These are phyloP conservation scores for Nothoprocta pentlandii DNA, from an alignment of 2,113 vertebrate genomes.

Conservation along the genomic window DNA sequence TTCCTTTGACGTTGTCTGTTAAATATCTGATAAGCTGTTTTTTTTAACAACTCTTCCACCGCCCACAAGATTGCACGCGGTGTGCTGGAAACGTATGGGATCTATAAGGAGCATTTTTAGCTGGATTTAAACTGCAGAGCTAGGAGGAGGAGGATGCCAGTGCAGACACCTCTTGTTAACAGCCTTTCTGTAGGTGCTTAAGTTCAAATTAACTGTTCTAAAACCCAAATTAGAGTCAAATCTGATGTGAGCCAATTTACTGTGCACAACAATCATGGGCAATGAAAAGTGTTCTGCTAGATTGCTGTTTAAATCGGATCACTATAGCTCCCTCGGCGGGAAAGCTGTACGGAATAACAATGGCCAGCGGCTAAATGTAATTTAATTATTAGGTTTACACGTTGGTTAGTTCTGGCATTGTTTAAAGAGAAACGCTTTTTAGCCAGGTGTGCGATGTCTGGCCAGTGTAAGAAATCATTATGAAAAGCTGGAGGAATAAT, in stretches of 20 bases:
- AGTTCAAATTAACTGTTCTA: conserved; percentile 72
- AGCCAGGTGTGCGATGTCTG: conserved; percentile 44
- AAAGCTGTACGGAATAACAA: conserved; percentile 37
- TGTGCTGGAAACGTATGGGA: not conserved
- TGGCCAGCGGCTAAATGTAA: conserved; percentile 65
- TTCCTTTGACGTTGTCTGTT: conserved; percentile 12
- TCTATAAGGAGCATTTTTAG: not conserved
- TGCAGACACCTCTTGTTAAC: conserved; percentile 41
- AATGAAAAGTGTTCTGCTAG: conserved; percentile 62
- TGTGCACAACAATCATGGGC: conserved; percentile 35
- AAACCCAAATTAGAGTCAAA: conserved; percentile 75
- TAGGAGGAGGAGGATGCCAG: conserved; percentile 13
- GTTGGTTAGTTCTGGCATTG: conserved; percentile 52
- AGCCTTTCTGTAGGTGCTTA: conserved; percentile 64
- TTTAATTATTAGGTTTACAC: conserved; percentile 67
- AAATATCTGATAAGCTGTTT: conserved; percentile 40
- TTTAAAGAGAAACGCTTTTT: conserved; percentile 65
- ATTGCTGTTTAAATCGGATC: conserved; percentile 56
- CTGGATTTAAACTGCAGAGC: conserved; percentile 19
- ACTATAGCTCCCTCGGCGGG: conserved; percentile 22
- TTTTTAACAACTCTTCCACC: not conserved
- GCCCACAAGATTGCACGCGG: not conserved
- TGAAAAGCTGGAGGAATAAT: conserved; percentile 44
- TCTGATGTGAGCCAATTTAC: conserved; percentile 65
- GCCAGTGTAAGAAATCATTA: conserved; percentile 23